Evolutionary conservation across 2,113 vertebrate genomes (phyloP).

Genomic region (Pterocles orientalis): DNA sequence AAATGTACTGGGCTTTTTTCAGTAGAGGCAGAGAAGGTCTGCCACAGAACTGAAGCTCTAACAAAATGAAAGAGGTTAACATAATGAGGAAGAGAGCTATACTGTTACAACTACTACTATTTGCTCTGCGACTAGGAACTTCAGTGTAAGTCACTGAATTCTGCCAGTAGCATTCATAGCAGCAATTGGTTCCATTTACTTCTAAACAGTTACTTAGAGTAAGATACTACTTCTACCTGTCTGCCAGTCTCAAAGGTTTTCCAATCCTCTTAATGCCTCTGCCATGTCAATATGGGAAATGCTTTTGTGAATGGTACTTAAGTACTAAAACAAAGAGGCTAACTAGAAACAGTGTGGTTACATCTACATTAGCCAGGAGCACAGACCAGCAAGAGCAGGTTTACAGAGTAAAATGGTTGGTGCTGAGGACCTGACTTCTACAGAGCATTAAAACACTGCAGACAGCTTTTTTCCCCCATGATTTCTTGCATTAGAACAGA

Average conservation of each 20-base stretch:
- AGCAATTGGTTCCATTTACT: not conserved
- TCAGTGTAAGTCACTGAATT: not conserved
- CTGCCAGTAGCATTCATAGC: not conserved
- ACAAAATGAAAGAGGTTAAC: not conserved
- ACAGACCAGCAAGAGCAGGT: not conserved
- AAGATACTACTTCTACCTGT: not conserved
- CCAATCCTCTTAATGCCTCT: not conserved
- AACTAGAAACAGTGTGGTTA: not conserved
- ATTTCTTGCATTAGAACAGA: not conserved
- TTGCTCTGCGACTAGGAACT: not conserved
- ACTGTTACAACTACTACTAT: not conserved
- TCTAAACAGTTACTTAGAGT: not conserved
- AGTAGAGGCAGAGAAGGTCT: not conserved
- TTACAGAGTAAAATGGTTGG: rapidly evolving
- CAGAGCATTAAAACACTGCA: not conserved
- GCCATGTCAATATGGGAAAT: not conserved
- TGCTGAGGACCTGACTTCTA: not conserved
- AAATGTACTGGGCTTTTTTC: not conserved
- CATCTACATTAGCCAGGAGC: not conserved
- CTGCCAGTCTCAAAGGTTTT: not conserved
- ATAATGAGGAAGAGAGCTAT: not conserved
- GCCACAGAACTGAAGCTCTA: not conserved
- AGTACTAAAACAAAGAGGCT: not conserved
- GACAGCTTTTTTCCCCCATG: not conserved
- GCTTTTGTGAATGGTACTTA: not conserved